Conservation (phyloP, 2,888 invertebrate species). For the Leucophenga maculata region DNA sequence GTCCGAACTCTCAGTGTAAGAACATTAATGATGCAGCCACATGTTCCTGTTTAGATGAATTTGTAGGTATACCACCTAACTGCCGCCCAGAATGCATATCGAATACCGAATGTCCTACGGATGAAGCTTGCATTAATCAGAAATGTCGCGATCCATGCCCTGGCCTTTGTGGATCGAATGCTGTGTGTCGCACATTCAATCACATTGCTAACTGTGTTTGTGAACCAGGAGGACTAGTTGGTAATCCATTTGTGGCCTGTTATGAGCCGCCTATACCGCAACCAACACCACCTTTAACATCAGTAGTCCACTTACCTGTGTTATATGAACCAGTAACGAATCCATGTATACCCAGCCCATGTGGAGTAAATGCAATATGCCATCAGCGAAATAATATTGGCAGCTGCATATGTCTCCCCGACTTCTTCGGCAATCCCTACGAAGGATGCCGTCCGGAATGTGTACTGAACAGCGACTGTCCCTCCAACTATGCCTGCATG, state of each 20-base stretch:
- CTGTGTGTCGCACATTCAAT: conserved; percentile 82
- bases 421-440: conserved; percentile 78
- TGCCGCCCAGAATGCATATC: conserved; percentile 83
- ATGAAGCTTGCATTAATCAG: conserved; percentile 82
- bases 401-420: conserved; percentile 81
- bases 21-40: conserved; percentile 78
- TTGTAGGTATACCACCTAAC: conserved; percentile 80
- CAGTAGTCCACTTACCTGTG: conserved; percentile 42
- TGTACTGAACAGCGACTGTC: conserved; percentile 84
- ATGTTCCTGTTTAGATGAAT: conserved; percentile 81
- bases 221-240: conserved; percentile 76
- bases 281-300: conserved; percentile 30
- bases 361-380: conserved; percentile 81
- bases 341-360: conserved; percentile 83
- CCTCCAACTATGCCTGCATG: conserved; percentile 81
- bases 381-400: conserved; percentile 78
- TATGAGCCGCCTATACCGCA: conserved; percentile 43
- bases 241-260: conserved; percentile 83
- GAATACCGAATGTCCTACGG: conserved; percentile 81
- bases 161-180: conserved; percentile 81
- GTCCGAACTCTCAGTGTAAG: conserved; percentile 82
- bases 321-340: conserved; percentile 59
- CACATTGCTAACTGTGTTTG: conserved; percentile 84
- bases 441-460: conserved; percentile 87
- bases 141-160: conserved; percentile 85